A percentile compares a stretch with the other conserved stretches of the same genome.
phyloP scores from a whole-genome alignment of 2,888 invertebrate species.

The Tholera decimalis region DNA sequence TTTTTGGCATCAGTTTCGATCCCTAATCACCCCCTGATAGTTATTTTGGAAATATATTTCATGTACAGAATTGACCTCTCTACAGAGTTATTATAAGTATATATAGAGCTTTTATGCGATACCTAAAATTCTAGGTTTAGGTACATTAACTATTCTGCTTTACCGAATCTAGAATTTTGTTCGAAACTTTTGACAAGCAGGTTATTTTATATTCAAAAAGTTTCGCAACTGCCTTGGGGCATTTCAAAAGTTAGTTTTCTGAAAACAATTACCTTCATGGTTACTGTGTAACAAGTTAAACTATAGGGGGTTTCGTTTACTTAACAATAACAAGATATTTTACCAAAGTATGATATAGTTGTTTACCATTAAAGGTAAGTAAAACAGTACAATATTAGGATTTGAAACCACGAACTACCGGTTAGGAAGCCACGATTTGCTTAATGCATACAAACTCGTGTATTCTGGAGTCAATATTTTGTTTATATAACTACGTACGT shows the following conservation, averaged over 20 bases:
- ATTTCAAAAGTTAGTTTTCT: conserved; percentile 25
- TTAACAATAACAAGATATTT: conserved; percentile 36
- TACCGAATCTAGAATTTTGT: neutral
- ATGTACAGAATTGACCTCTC: no score
- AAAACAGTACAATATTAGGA: conserved; percentile 49
- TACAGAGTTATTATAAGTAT: no score
- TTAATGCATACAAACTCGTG: conserved; percentile 20
- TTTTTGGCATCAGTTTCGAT: no score
- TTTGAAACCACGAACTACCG: conserved; percentile 42
- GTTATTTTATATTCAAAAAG: conserved; percentile 22
- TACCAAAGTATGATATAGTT: conserved; percentile 44
- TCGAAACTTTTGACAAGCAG: neutral
- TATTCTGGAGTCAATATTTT: conserved; percentile 34
- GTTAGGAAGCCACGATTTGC: conserved; percentile 35
- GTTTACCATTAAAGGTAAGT: conserved; percentile 47
- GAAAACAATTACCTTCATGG: conserved; percentile 38
- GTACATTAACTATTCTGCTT: neutral
- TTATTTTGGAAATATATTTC: no score
- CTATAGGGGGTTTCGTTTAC: conserved; percentile 40
- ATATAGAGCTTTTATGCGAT: no score
- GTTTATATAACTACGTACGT: conserved; percentile 21
- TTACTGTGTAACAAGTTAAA: conserved; percentile 22
- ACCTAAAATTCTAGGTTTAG: neutral
- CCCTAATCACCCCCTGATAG: no score
- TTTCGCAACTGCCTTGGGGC: conserved; percentile 28